Conservation (phyloP, 2,113 vertebrate genomes). For the Crocuta crocuta region DNA sequence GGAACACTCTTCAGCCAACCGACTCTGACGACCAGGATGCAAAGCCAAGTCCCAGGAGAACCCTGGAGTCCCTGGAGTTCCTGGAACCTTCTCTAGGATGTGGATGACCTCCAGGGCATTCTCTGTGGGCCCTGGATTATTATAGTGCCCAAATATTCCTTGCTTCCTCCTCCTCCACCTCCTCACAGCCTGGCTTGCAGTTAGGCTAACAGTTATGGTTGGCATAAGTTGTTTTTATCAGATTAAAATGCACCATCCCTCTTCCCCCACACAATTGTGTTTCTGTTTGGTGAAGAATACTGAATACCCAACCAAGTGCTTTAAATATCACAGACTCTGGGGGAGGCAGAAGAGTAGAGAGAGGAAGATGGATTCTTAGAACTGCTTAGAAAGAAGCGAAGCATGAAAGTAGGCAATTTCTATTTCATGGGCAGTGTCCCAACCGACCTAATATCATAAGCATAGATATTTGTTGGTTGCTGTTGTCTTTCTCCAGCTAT, state of each 20-base stretch:
- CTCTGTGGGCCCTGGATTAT: rapidly evolving
- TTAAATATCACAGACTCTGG: neutral
- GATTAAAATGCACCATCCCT: neutral
- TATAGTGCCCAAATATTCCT: neutral
- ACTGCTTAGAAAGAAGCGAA: neutral
- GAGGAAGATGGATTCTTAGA: neutral
- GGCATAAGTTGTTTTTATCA: neutral
- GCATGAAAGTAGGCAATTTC: neutral
- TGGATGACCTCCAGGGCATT: neutral
- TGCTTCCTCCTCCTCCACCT: neutral
- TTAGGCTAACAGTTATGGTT: neutral
- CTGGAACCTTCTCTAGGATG: neutral
- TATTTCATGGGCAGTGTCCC: neutral
- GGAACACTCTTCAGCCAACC: neutral
- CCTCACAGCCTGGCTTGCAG: neutral
- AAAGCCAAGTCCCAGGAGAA: neutral
- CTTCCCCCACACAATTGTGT: neutral
- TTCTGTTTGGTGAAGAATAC: slow-evolving; percentile 6
- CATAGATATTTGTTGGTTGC: neutral
- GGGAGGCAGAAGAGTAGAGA: neutral
- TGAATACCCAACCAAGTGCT: neutral
- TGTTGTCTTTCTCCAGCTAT: neutral
- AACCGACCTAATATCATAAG: neutral
- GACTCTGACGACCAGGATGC: neutral
- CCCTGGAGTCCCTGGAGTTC: neutral